Evolutionary conservation across 2,888 invertebrate genomes (phyloP).

Genomic region (Diloba caeruleocephala): DNA sequence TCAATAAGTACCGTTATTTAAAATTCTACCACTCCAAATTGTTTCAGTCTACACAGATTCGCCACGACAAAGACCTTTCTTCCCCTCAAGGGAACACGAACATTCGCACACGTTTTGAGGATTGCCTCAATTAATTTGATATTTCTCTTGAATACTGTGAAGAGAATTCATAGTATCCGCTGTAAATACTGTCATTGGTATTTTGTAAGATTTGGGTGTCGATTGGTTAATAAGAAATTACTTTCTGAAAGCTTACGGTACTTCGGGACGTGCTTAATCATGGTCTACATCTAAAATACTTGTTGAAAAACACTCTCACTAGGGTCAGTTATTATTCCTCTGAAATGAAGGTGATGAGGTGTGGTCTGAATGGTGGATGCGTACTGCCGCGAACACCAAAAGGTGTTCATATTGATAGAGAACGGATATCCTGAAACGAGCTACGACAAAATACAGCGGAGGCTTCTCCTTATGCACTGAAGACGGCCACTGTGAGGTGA

Average conservation of each 20-base stretch:
- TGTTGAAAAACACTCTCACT: neutral
- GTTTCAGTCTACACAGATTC: constrained; percentile 1
- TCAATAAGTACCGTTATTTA: neutral
- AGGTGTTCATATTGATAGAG: no score
- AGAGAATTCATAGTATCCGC: constrained; percentile 4
- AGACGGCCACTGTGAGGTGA: no score
- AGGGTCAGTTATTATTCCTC: no score
- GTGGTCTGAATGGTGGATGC: no score
- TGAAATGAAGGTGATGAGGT: no score
- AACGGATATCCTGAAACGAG: no score
- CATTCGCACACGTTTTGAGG: neutral
- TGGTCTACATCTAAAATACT: neutral
- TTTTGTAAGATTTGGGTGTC: neutral
- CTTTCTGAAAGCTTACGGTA: neutral
- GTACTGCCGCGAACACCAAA: no score
- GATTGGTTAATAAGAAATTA: no score
- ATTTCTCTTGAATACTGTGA: neutral
- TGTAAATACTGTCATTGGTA: constrained; percentile 1
- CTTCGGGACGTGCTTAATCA: neutral
- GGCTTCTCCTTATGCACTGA: no score
- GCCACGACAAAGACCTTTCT: neutral
- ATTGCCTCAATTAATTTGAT: neutral
- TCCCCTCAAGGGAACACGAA: no score
- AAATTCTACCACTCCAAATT: no score
- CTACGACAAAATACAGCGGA: no score